A percentile compares a stretch with the other conserved stretches of the same genome.
Conservation (phyloP, 2,113 vertebrate genomes). For the Bubo bubo region DNA sequence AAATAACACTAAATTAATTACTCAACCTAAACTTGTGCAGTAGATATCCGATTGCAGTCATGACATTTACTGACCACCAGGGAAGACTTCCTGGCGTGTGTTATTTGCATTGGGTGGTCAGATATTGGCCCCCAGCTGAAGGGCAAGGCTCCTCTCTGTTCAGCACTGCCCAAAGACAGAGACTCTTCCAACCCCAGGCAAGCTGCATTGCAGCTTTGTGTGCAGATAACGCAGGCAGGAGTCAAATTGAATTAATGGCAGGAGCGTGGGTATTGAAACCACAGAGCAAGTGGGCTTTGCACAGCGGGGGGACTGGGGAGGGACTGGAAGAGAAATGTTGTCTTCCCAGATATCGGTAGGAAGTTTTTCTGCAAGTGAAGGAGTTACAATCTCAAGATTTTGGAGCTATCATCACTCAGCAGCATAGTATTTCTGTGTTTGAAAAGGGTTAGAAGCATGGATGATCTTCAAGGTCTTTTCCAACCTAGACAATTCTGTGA, state of each 20-base stretch:
- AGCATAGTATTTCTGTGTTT: background rate
- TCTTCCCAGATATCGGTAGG: background rate
- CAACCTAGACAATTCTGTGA: no score
- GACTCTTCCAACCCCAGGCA: background rate
- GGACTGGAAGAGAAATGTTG: background rate
- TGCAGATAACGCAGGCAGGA: background rate
- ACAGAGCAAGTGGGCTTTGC: accelerated
- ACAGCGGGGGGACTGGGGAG: background rate
- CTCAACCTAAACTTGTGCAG: background rate
- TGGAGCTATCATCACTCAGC: background rate
- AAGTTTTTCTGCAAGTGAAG: background rate
- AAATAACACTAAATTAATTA: conserved; percentile 30
- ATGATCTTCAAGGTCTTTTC: no score
- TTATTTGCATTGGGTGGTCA: accelerated
- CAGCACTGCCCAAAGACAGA: background rate
- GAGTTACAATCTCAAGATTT: background rate
- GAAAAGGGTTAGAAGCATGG: background rate
- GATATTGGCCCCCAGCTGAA: background rate
- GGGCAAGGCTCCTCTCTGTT: background rate
- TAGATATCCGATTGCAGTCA: background rate
- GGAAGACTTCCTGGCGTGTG: background rate
- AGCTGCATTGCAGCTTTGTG: background rate
- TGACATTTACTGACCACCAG: background rate
- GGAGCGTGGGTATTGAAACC: background rate
- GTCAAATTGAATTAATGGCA: background rate